Evolutionary conservation across 2,113 vertebrate genomes (phyloP).

Genomic region (Ctenomys sociabilis): DNA sequence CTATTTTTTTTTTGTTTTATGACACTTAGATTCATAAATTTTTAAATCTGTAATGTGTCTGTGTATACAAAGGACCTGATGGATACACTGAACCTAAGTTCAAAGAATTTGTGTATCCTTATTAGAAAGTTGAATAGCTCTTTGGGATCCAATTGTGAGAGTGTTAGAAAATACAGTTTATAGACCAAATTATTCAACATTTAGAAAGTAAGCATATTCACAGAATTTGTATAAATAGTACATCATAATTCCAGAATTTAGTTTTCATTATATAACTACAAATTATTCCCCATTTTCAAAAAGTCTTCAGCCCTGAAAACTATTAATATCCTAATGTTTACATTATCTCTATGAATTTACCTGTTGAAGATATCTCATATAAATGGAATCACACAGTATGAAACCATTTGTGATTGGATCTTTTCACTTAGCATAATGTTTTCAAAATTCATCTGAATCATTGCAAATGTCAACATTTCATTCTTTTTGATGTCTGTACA

Average conservation of each 20-base stretch:
- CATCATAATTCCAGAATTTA: neutral
- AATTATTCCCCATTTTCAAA: neutral
- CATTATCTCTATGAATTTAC: neutral
- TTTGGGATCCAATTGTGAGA: constrained; percentile 1
- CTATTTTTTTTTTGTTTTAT: neutral
- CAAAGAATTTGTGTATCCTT: neutral
- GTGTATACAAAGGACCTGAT: neutral
- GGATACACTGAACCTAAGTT: neutral
- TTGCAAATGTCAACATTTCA: neutral
- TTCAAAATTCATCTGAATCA: neutral
- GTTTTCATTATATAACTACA: neutral
- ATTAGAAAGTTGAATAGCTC: neutral
- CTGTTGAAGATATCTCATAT: neutral
- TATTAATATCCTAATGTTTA: neutral
- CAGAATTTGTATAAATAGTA: neutral
- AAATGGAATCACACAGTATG: neutral
- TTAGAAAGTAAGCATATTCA: neutral
- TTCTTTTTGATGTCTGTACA: neutral
- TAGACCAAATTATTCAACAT: neutral
- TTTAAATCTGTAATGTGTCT: neutral
- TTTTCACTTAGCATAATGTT: neutral
- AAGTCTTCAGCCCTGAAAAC: neutral
- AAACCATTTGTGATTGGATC: neutral
- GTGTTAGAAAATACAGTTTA: neutral
- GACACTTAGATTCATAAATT: neutral